Conservation (phyloP, 2,113 vertebrate species). For the Campylomormyrus tamandua region DNA sequence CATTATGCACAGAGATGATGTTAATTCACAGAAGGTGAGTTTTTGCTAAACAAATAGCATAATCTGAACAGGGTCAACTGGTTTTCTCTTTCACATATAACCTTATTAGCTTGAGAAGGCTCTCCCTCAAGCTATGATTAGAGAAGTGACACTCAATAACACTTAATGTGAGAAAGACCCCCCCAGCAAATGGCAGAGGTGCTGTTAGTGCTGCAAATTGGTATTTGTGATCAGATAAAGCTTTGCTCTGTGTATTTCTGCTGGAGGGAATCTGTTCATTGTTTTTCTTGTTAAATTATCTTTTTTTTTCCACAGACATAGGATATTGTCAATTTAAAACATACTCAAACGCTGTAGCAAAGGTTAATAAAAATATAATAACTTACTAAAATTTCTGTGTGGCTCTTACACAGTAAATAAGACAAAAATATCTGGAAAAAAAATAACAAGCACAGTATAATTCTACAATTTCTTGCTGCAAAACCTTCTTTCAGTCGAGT, state of each 20-base stretch:
- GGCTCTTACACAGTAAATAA: background rate
- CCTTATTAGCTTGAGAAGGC: conserved; percentile 53
- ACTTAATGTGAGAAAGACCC: conserved; percentile 45
- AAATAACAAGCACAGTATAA: background rate
- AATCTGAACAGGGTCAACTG: background rate
- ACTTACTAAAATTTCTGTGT: background rate
- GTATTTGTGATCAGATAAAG: conserved; percentile 1
- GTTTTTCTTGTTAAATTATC: background rate
- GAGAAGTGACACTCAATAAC: conserved; percentile 50
- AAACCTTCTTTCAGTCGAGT: background rate
- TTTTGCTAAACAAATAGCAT: background rate
- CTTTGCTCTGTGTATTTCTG: background rate
- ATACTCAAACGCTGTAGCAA: background rate
- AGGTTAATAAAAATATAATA: background rate
- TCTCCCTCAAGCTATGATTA: conserved; percentile 54
- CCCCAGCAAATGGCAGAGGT: conserved; percentile 3
- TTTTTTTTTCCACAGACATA: background rate
- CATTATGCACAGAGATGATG: background rate
- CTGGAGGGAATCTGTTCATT: background rate
- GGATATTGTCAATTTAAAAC: background rate
- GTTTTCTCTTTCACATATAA: conserved; percentile 43
- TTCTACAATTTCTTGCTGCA: background rate
- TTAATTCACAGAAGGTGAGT: background rate
- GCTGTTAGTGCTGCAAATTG: background rate
- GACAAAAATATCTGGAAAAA: background rate